These are phyloP conservation scores for Ferrisia virgata DNA, from an alignment of 2,888 invertebrate species.

Conservation along the genomic window DNA sequence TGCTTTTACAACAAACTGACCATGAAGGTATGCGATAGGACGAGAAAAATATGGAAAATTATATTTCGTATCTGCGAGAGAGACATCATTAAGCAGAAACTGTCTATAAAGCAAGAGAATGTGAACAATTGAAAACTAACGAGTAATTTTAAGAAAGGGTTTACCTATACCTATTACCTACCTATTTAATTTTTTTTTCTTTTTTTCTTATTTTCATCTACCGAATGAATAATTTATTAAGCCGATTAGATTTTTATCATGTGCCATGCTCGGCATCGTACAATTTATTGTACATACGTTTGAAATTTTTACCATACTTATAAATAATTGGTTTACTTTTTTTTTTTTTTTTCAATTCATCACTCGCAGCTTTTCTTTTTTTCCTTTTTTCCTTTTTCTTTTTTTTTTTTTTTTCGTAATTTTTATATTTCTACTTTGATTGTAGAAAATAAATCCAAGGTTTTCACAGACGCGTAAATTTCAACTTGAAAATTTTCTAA, in stretches of 20 bases:
- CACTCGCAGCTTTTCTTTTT: too few species aligned
- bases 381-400: not conserved
- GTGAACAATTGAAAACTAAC: constrained; percentile 10
- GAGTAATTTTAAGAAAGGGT: not conserved
- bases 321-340: not conserved
- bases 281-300: constrained; percentile 49
- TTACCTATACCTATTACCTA: not conserved
- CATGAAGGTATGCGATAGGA: too few species aligned
- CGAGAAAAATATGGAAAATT: too few species aligned
- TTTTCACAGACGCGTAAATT: constrained; percentile 21
- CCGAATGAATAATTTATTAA: not conserved
- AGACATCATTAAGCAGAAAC: too few species aligned
- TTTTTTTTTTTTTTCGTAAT: not conserved
- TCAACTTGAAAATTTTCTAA: constrained; percentile 1
- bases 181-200: not conserved
- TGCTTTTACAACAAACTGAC: too few species aligned
- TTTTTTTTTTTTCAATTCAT: not conserved
- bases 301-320: not conserved
- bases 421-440: not conserved
- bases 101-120: not conserved
- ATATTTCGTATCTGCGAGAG: too few species aligned
- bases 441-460: not conserved
- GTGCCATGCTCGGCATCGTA: not conserved
- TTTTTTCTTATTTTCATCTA: not conserved
- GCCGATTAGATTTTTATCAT: not conserved